Evolutionary conservation across 2,113 vertebrate genomes (phyloP), one percentile per base, ranked within the genome.

Genomic region (Rhinolophus sinicus): DNA sequence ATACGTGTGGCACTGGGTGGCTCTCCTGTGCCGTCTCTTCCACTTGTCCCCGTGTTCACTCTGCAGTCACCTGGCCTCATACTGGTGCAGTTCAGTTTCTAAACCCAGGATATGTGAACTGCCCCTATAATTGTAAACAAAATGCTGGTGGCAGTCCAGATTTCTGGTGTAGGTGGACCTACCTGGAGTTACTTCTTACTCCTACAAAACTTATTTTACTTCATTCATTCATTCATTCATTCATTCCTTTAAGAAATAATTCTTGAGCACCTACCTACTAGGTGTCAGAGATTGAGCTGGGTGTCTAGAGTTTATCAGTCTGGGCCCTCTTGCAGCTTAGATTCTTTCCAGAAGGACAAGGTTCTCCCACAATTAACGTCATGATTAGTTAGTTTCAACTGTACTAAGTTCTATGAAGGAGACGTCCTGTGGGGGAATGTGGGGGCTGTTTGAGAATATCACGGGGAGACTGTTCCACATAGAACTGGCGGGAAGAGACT

Each of bases 41-140:
- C 47, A 50, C 47, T 50, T 50, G 47, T 50, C 47, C 47, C 47
- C 47, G 12, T 12, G 47, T 11, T 50, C 47, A 50, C 12, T 8
- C 28, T 4, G 12, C 24, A 3, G 50, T 33, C 3, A 33, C 5
- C 3, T 7, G n/a, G 54, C 21, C 88, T 78, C 47, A n/a, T 4
- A 0, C 3, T 4, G 19, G 14, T 9, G 12, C 7, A 12, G 11
- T 10, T 47, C 26, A 0, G 18, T 73, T 58, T 40, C 62, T 76
- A 8, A 14, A 30, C 10, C 12, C 5, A 12, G 14, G 40, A 11
- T 22, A 4, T 11, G 10, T 0, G n/a, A 6, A 6, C 12, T 14
- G 30, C 47, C 47, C 26, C 16, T 52, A 3, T 22, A 52, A 64
- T 30, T 24, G 7, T 40, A 10, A 69, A 52, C 70, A n/a, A n/a